Percentiles rank a stretch among this genome's conserved stretches.
phyloP scores from a whole-genome alignment of 2,113 vertebrate genomes.

The Chlorodrepanis virens region DNA sequence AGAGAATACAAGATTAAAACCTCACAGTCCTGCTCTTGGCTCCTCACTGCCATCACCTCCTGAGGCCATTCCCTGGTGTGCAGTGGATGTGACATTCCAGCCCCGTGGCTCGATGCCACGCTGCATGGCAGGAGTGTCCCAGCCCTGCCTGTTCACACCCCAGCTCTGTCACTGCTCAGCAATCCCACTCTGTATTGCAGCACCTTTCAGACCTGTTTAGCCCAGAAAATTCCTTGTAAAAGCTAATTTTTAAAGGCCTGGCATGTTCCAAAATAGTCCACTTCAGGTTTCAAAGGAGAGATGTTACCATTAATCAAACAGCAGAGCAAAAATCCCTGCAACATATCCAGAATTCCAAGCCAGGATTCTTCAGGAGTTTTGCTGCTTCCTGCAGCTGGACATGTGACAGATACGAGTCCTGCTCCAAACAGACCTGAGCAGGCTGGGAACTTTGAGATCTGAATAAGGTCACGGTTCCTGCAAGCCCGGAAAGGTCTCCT shows the following conservation, averaged over 20 bases:
- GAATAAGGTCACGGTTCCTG: neutral
- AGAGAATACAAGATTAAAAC: neutral
- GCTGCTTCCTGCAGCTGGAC: neutral
- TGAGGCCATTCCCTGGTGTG: neutral
- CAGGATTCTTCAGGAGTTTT: neutral
- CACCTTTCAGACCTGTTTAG: neutral
- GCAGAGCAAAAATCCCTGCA: neutral
- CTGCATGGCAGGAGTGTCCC: neutral
- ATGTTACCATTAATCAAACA: neutral
- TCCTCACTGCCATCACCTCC: neutral
- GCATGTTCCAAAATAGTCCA: neutral
- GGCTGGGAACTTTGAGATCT: neutral
- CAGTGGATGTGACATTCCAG: neutral
- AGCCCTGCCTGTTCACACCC: neutral
- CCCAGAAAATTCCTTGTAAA: neutral
- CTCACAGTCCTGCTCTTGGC: neutral
- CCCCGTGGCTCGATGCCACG: rapidly evolving
- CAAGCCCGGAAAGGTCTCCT: neutral
- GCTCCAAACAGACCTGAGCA: rapidly evolving
- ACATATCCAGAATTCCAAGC: neutral
- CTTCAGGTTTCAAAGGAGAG: neutral
- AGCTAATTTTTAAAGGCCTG: neutral
- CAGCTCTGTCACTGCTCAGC: neutral
- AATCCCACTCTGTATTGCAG: neutral
- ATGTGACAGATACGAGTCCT: neutral